A percentile compares a stretch with the other conserved stretches of the same genome.
These are phyloP conservation scores for Pachydiplax longipennis DNA, from an alignment of 2,888 invertebrate species.

Conservation along the genomic window DNA sequence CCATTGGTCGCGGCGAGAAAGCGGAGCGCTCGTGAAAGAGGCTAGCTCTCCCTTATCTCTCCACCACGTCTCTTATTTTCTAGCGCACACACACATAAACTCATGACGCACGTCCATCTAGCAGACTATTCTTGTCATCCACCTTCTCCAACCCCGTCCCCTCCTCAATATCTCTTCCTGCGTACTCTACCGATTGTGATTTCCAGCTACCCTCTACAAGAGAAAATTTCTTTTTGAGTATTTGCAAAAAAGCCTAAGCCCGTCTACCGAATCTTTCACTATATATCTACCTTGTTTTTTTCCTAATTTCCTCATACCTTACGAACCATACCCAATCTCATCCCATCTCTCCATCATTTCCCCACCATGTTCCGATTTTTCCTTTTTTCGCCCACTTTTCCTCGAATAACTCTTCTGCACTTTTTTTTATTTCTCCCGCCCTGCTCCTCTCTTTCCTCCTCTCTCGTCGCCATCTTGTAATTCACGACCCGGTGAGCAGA, in stretches of 20 bases:
- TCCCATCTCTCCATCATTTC: neutral
- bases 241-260: no score
- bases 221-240: no score
- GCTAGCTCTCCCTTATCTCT: neutral
- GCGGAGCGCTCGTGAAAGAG: neutral
- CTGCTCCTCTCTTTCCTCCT: neutral
- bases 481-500: slow-evolving; percentile 49
- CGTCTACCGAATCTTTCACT: no score
- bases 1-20: neutral
- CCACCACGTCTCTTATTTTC: neutral
- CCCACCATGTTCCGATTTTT: neutral
- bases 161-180: neutral
- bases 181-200: neutral
- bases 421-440: no score
- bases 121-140: neutral
- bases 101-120: slow-evolving; percentile 16
- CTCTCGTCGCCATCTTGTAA: slow-evolving; percentile 49
- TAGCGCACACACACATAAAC: neutral
- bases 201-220: neutral
- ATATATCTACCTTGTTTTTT: no score
- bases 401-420: no score
- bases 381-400: neutral
- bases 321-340: no score
- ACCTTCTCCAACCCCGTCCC: neutral
- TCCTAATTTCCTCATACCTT: no score